A percentile compares a stretch with the other conserved stretches of the same genome.
phyloP scores from a whole-genome alignment of 2,113 vertebrate species.

The Dipodomys merriami region DNA sequence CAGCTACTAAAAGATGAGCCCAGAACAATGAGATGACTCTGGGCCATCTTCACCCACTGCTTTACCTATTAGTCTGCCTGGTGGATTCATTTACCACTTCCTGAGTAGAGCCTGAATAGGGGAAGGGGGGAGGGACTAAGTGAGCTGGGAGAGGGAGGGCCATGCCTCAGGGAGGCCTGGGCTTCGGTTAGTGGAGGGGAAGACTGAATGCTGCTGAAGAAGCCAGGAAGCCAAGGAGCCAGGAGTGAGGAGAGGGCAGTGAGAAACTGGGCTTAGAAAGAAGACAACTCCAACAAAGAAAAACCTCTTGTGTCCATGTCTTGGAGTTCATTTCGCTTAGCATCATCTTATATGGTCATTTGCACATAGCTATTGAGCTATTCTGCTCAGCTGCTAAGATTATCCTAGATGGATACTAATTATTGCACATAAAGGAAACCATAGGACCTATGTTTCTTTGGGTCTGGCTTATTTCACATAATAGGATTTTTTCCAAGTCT shows the following conservation, averaged over 20 bases:
- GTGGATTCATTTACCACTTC: not conserved
- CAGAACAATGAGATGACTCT: not conserved
- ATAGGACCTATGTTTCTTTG: too few relatives aligned
- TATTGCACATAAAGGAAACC: too few relatives aligned
- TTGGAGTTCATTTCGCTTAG: too few relatives aligned
- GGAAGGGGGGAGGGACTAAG: not conserved
- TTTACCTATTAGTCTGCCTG: not conserved
- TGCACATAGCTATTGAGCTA: too few relatives aligned
- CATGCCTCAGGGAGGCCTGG: not conserved
- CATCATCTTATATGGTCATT: too few relatives aligned
- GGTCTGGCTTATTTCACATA: too few relatives aligned
- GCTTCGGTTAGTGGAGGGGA: not conserved
- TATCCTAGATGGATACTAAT: too few relatives aligned
- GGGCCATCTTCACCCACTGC: not conserved
- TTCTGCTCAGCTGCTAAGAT: too few relatives aligned
- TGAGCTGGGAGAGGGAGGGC: too few relatives aligned
- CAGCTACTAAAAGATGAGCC: not conserved
- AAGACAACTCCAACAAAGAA: not conserved
- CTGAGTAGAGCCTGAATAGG: not conserved
- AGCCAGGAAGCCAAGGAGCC: not conserved
- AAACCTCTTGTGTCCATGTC: too few relatives aligned
- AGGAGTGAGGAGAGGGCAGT: not conserved
- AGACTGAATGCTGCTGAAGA: not conserved
- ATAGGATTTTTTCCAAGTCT: too few relatives aligned
- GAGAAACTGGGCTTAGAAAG: rapidly evolving